Evolutionary conservation across 64 coral and sea anemone genomes (phyloP).

Genomic region (Montipora sp.): DNA sequence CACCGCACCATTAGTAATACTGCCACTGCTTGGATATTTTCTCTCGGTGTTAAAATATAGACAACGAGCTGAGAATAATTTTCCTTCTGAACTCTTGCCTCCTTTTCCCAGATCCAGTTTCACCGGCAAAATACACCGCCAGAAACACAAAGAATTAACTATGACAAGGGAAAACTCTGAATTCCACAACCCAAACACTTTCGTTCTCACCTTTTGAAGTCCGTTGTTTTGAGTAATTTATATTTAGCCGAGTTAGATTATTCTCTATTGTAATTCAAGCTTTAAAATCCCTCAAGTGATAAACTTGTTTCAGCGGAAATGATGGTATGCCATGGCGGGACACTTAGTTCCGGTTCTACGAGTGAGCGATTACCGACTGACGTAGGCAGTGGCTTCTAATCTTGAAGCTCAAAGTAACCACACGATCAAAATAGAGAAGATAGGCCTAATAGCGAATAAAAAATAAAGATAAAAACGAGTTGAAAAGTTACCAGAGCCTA

Average conservation of each 20-base stretch:
- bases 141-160: background rate
- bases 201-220: conserved; percentile 55
- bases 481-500: conserved; percentile 24
- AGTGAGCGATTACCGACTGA: conserved; percentile 60
- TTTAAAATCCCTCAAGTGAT: conserved; percentile 88
- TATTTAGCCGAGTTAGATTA: conserved; percentile 81
- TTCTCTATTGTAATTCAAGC: conserved; percentile 98
- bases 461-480: background rate
- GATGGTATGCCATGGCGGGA: conserved; percentile 81
- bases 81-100: conserved; percentile 14
- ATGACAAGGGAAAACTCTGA: background rate
- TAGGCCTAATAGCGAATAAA: background rate
- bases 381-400: conserved; percentile 39
- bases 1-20: background rate
- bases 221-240: conserved; percentile 77
- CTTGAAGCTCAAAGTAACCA: background rate
- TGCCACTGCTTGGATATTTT: conserved; percentile 19
- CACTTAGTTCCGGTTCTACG: conserved; percentile 86
- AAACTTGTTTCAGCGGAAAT: conserved; percentile 92
- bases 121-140: background rate
- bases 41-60: conserved; percentile 39
- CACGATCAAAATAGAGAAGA: background rate
- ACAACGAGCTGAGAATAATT: conserved; percentile 47
- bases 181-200: conserved; percentile 40
- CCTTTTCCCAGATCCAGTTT: background rate